These are phyloP conservation scores for Aphidoletes aphidimyza DNA, from an alignment of 2,888 invertebrate genomes.

Conservation along the genomic window DNA sequence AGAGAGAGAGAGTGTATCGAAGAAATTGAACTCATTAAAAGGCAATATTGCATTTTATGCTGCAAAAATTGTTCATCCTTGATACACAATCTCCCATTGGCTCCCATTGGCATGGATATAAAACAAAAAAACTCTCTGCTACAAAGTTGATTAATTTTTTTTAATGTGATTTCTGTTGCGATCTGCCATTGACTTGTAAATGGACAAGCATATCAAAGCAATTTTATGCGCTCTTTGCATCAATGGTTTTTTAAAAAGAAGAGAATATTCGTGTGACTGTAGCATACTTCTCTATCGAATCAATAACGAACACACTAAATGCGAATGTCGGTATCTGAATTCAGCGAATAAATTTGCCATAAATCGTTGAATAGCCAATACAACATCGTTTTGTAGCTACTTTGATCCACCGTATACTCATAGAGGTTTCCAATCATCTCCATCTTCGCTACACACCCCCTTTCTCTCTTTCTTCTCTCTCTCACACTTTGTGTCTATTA, in stretches of 20 bases:
- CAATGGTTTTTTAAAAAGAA: background rate
- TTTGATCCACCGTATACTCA: background rate
- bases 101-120: background rate
- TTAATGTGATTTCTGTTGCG: background rate
- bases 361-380: background rate
- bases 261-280: background rate
- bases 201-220: background rate
- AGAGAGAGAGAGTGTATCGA: too few species aligned
- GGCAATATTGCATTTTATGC: constrained; percentile 45
- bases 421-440: too few species aligned
- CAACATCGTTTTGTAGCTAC: background rate
- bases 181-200: background rate
- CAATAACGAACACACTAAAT: background rate
- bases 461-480: too few species aligned
- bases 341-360: background rate
- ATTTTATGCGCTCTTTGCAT: constrained; percentile 1
- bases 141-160: constrained; percentile 49
- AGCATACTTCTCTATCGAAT: too few species aligned
- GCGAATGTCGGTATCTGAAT: background rate
- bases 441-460: too few species aligned
- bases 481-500: background rate
- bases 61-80: background rate
- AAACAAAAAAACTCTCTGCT: background rate
- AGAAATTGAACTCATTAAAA: constrained; percentile 12
- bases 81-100: background rate